Percentiles rank a stretch among this genome's conserved stretches.
These are phyloP conservation scores for Eupithecia insigniata DNA, from an alignment of 2,888 invertebrate genomes.

Conservation along the genomic window DNA sequence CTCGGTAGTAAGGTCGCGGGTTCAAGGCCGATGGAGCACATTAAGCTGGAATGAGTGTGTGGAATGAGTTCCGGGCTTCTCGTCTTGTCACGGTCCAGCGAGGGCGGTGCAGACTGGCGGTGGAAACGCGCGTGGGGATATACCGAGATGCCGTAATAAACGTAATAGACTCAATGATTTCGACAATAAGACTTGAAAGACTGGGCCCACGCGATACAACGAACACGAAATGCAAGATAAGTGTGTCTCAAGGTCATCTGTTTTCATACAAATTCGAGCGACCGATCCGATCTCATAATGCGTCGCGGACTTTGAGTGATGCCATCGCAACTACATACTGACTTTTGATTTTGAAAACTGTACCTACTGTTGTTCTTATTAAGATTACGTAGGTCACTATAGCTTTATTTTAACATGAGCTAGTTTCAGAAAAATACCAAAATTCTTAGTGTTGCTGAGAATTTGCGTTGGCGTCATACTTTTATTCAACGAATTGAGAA, in stretches of 20 bases:
- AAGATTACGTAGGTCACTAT: too few relatives aligned
- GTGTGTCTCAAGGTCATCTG: too few relatives aligned
- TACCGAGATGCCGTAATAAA: neutral
- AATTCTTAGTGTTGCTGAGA: neutral
- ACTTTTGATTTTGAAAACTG: neutral
- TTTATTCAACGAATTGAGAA: too few relatives aligned
- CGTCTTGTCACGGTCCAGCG: conserved; percentile 34
- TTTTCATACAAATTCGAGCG: neutral
- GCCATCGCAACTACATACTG: neutral
- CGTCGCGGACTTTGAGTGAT: too few relatives aligned
- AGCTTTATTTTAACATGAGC: too few relatives aligned
- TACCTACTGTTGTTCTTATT: neutral
- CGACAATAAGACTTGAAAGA: neutral
- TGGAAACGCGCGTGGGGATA: conserved; percentile 1
- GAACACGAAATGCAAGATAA: neutral
- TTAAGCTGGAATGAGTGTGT: conserved; percentile 40
- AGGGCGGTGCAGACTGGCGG: conserved; percentile 25
- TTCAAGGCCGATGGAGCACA: conserved; percentile 13
- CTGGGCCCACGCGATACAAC: neutral
- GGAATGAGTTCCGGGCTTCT: conserved; percentile 30
- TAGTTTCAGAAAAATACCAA: neutral
- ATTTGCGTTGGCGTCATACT: too few relatives aligned
- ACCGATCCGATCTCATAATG: neutral
- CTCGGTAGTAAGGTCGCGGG: neutral
- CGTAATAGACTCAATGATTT: neutral